Evolutionary conservation across 2,797 vertebrate species (phyloP).

Genomic region (Acipenser oxyrinchus): DNA sequence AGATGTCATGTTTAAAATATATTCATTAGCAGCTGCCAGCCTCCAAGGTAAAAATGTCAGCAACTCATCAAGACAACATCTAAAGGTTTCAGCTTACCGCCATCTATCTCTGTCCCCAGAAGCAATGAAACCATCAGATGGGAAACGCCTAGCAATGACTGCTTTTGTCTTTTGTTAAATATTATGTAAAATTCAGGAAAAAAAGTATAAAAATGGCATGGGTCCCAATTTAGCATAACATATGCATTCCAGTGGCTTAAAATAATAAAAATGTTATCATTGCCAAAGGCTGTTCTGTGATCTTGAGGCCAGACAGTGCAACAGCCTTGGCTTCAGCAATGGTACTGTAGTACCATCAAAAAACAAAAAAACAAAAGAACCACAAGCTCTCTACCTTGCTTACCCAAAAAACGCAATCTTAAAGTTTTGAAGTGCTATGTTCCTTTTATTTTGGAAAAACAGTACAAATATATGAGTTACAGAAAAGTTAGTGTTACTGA

Average conservation of each 20-base stretch:
- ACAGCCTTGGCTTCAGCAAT: constrained; percentile 43
- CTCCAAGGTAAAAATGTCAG: constrained; percentile 41
- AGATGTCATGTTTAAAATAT: constrained; percentile 50
- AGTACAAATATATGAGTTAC: too few species aligned
- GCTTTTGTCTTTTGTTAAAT: constrained; percentile 37
- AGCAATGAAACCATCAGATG: constrained; percentile 38
- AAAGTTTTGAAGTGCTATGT: too few species aligned
- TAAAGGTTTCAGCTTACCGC: constrained; percentile 56
- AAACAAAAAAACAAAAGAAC: too few species aligned
- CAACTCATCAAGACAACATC: constrained; percentile 42
- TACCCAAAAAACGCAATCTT: too few species aligned
- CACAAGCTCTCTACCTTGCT: too few species aligned
- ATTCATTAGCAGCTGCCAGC: constrained; percentile 60
- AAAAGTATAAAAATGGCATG: neutral
- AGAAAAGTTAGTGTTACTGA: too few species aligned
- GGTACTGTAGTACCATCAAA: constrained; percentile 27
- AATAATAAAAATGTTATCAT: constrained; percentile 1
- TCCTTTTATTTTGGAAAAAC: too few species aligned
- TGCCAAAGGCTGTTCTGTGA: constrained; percentile 16
- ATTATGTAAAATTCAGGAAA: constrained; percentile 5
- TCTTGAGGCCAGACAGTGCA: constrained; percentile 43
- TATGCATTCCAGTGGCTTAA: neutral
- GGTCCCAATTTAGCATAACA: neutral
- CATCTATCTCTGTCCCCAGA: constrained; percentile 53
- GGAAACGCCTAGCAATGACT: constrained; percentile 27